Base-by-base conservation (phyloP, 2,888 invertebrate species). In the Phrixothrix hirtus region DNA sequence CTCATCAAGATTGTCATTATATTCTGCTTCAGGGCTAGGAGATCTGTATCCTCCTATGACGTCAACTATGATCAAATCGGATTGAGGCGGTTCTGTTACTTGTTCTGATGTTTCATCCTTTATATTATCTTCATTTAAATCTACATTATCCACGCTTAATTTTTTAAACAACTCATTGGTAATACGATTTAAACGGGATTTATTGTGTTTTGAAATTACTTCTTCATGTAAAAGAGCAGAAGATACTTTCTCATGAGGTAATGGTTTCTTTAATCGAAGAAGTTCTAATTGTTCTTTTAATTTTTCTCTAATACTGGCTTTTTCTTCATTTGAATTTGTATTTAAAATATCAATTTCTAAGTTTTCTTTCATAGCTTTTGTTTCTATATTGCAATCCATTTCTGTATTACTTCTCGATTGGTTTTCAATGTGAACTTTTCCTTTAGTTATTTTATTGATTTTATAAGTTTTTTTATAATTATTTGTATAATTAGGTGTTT, bases 21-120 rank as follows among this genome's bases (percentile, higher is more conserved):
- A 9, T 1, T 35, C 26, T n/a, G 14, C 12, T 10, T 47, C 47
- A 15, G 12, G 38, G 17, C 25, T 10, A 12, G 42, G 52, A 30
- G 50, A 44, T 54, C 57, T 47, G 11, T 66, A 65, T 11, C 68
- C 66, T 4, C 68, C 66, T 14, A 59, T 45, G 2, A 68, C 66
- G 43, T 63, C 56, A 21, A 63, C 43, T 14, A 68, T 68, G 21
- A 57, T 45, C 37, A 67, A 60, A 39, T 52, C 38, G 2, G 13
- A n/a, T n/a, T n/a, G n/a, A n/a, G n/a, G n/a, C n/a, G n/a, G n/a
- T n/a, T n/a, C n/a, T n/a, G n/a, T n/a, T n/a, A n/a, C n/a, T n/a
- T n/a, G n/a, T n/a, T n/a, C n/a, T n/a, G n/a, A n/a, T n/a, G n/a
- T n/a, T n/a, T n/a, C n/a, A n/a, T n/a, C n/a, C n/a, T n/a, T n/a